These are phyloP conservation scores for Balanococcus diminutus DNA, from an alignment of 2,888 invertebrate species.

Conservation along the genomic window DNA sequence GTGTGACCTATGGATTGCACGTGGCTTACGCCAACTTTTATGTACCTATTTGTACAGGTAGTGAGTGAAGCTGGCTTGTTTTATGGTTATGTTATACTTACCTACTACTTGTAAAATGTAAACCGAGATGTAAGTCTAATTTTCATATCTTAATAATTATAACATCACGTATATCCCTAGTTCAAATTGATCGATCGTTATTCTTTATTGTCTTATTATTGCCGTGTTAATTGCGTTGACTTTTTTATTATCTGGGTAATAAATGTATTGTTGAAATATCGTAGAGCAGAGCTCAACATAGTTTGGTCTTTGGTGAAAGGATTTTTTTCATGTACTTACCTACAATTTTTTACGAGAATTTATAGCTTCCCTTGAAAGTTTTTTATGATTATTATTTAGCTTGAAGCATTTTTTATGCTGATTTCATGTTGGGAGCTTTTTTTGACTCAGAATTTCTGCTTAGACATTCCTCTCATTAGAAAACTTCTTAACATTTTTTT, in stretches of 20 bases:
- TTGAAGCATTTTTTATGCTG: too few relatives aligned
- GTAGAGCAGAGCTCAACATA: too few relatives aligned
- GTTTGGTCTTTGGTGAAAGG: too few relatives aligned
- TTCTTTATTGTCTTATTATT: background rate
- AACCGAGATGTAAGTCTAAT: background rate
- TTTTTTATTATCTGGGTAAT: background rate
- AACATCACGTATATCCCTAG: background rate
- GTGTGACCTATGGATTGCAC: background rate
- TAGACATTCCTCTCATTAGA: too few relatives aligned
- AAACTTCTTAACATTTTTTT: too few relatives aligned
- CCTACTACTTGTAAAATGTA: background rate
- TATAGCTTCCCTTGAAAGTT: too few relatives aligned
- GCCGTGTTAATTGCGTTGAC: background rate
- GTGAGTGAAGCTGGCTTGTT: background rate
- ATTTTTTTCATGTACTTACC: too few relatives aligned
- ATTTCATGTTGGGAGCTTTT: too few relatives aligned
- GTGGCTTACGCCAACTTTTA: background rate
- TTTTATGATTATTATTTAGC: too few relatives aligned
- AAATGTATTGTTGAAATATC: too few relatives aligned
- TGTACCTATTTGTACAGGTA: background rate
- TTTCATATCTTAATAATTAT: background rate
- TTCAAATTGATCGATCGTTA: background rate
- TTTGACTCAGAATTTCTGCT: too few relatives aligned
- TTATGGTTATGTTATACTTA: background rate
- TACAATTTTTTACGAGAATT: too few relatives aligned